Conservation (phyloP, 2,797 vertebrate genomes). For the Silurus aristotelis region DNA sequence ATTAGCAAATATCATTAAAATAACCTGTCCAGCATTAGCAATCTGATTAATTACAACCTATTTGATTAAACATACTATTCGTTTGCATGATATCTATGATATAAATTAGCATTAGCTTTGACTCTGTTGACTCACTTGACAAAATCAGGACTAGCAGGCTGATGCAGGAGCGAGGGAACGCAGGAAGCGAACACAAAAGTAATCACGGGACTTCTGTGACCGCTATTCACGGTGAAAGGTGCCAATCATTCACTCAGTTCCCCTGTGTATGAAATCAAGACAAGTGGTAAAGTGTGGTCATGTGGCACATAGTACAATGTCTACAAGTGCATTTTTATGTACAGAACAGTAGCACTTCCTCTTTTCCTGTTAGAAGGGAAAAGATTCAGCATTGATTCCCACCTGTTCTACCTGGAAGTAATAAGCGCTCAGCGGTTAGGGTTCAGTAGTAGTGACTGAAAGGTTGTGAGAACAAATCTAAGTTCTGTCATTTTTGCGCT, state of each 20-base stretch:
- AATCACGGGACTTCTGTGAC: slow-evolving; percentile 16
- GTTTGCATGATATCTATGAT: background rate
- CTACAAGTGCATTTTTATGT: background rate
- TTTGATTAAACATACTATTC: background rate
- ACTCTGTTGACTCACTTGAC: slow-evolving; percentile 10
- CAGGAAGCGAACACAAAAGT: slow-evolving; percentile 23
- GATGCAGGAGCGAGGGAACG: background rate
- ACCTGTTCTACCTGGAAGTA: slow-evolving; percentile 12
- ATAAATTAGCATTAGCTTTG: background rate
- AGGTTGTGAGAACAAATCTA: background rate
- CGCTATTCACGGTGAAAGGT: slow-evolving; percentile 19
- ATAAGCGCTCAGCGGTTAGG: background rate
- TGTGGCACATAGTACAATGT: slow-evolving; percentile 4
- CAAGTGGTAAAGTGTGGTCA: slow-evolving; percentile 9
- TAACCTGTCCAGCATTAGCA: background rate
- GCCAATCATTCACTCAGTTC: slow-evolving; percentile 31
- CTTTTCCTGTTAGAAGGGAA: background rate
- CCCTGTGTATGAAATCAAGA: slow-evolving; percentile 15
- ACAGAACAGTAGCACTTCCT: background rate
- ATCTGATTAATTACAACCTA: background rate
- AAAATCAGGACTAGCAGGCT: slow-evolving; percentile 14
- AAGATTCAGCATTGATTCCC: background rate
- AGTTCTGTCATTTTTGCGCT: background rate
- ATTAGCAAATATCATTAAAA: background rate
- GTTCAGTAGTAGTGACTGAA: background rate